phyloP scores from a whole-genome alignment of 2,113 vertebrate genomes.

The Xenopus laevis region DNA sequence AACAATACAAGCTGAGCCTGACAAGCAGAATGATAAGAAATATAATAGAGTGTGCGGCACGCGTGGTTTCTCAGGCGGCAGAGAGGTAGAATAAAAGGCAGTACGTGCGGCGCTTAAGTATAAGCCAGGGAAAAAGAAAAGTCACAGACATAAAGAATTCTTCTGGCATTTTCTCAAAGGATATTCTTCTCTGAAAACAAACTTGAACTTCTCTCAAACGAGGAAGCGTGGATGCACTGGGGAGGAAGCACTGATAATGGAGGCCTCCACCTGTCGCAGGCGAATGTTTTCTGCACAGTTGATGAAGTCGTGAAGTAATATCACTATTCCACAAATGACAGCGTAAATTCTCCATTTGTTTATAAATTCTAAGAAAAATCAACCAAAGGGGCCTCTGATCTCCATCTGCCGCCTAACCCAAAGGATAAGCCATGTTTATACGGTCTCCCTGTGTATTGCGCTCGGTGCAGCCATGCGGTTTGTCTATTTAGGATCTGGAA shows the following conservation, averaged over 20 bases:
- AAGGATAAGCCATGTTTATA: not conserved
- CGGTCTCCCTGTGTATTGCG: too few species aligned
- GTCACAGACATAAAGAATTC: slow-evolving; percentile 32
- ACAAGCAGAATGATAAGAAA: slow-evolving; percentile 5
- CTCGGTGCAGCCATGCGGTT: too few species aligned
- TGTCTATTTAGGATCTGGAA: not conserved
- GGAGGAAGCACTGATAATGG: slow-evolving; percentile 27
- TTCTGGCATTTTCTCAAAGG: slow-evolving; percentile 39
- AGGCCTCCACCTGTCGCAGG: slow-evolving; percentile 38
- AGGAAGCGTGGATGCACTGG: slow-evolving; percentile 37
- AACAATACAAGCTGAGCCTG: slow-evolving; percentile 18
- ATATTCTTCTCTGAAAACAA: slow-evolving; percentile 38
- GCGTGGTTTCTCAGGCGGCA: slow-evolving; percentile 23
- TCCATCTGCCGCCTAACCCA: slow-evolving; percentile 15
- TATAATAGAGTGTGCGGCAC: slow-evolving; percentile 15
- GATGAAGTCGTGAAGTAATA: slow-evolving; percentile 37
- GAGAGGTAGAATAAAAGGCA: slow-evolving; percentile 23
- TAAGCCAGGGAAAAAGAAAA: slow-evolving; percentile 21
- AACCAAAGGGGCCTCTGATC: slow-evolving; percentile 17
- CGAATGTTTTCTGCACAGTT: slow-evolving; percentile 19
- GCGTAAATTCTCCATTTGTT: slow-evolving; percentile 33
- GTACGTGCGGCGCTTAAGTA: slow-evolving; percentile 23
- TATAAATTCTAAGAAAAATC: slow-evolving; percentile 27
- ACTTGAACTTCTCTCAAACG: slow-evolving; percentile 34
- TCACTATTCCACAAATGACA: slow-evolving; percentile 29